Percentiles rank a stretch among this genome's conserved stretches.
These are phyloP conservation scores for Pachyuromys duprasi DNA, from an alignment of 2,797 vertebrate genomes.

Conservation along the genomic window DNA sequence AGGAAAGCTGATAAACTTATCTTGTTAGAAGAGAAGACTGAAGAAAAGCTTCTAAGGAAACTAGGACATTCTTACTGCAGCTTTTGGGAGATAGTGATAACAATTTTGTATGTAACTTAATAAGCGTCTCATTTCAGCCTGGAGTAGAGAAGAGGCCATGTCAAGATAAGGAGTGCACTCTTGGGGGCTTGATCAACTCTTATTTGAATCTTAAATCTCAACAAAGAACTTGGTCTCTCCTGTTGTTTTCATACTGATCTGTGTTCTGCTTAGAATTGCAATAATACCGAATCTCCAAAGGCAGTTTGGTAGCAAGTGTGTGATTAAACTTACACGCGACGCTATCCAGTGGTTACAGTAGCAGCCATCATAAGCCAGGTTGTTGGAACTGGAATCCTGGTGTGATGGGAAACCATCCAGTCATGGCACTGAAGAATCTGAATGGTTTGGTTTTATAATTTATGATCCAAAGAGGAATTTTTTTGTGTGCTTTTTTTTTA, in stretches of 20 bases:
- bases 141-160: constrained; percentile 7
- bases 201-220: constrained; percentile 47
- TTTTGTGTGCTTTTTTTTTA: constrained; percentile 26
- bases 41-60: constrained; percentile 54
- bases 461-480: background rate
- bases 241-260: constrained; percentile 51
- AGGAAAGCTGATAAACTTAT: constrained; percentile 65
- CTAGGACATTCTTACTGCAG: constrained; percentile 30
- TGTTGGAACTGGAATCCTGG: background rate
- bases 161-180: constrained; percentile 31
- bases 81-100: constrained; percentile 54
- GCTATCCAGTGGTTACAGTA: background rate
- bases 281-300: background rate
- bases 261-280: constrained; percentile 26
- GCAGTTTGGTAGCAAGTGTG: background rate
- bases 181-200: background rate
- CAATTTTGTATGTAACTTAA: constrained; percentile 63
- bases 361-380: background rate
- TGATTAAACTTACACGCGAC: background rate
- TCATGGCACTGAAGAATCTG: background rate
- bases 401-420: background rate
- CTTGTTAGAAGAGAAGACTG: constrained; percentile 62
- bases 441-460: constrained; percentile 9
- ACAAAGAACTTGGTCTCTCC: constrained; percentile 27
- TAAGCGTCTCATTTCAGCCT: constrained; percentile 59